phyloP scores from a whole-genome alignment of 2,113 vertebrate genomes.

The Ailuropoda melanoleuca region DNA sequence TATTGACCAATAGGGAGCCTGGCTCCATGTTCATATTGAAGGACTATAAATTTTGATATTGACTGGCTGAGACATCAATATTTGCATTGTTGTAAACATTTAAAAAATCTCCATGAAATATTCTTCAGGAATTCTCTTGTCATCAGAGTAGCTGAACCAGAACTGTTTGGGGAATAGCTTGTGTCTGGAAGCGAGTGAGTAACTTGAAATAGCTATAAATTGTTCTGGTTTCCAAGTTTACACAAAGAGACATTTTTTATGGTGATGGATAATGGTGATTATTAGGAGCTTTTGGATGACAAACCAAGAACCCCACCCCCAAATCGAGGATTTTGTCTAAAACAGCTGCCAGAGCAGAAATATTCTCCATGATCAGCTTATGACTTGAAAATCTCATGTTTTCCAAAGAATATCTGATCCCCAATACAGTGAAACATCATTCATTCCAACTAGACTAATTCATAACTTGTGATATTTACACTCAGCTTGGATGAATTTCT shows the following conservation, averaged over 20 bases:
- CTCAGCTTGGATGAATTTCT: neutral
- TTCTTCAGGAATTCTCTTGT: conserved; percentile 65
- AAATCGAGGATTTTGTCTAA: neutral
- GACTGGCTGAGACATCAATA: conserved; percentile 84
- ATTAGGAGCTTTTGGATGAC: conserved; percentile 36
- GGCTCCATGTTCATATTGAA: conserved; percentile 87
- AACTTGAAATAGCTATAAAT: conserved; percentile 54
- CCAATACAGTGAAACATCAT: neutral
- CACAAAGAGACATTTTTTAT: conserved; percentile 43
- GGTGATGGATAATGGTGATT: conserved; percentile 44
- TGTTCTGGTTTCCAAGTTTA: conserved; percentile 56
- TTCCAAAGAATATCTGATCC: neutral
- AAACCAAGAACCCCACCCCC: neutral
- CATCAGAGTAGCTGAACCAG: neutral
- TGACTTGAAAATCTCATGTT: neutral
- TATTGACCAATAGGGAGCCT: conserved; percentile 87
- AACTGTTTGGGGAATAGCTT: conserved; percentile 35
- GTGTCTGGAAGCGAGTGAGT: neutral
- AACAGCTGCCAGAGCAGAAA: conserved; percentile 14
- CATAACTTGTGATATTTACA: neutral
- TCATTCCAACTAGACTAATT: conserved; percentile 23
- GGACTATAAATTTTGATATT: conserved; percentile 88
- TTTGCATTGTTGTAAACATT: conserved; percentile 89
- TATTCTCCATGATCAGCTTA: neutral
- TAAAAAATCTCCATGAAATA: conserved; percentile 86